Evolutionary conservation across 2,888 invertebrate species (phyloP).

Genomic region (Eilema griseolum): DNA sequence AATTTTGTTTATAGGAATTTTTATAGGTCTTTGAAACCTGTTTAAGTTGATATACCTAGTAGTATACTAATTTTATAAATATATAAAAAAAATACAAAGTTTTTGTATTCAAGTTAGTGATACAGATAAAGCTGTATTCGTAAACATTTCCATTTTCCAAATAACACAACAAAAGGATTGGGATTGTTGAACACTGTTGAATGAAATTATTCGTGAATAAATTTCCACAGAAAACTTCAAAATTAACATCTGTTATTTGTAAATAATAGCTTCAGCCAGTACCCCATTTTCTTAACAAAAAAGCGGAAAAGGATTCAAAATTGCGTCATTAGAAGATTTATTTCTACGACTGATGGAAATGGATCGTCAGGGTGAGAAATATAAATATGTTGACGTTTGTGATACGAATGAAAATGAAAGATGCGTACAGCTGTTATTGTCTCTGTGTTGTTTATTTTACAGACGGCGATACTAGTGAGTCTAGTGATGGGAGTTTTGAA

Average conservation of each 20-base stretch:
- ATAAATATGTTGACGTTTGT: not conserved
- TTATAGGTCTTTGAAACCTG: no score
- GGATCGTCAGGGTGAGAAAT: constrained; percentile 64
- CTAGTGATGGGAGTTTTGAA: constrained; percentile 27
- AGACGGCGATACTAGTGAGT: constrained; percentile 35
- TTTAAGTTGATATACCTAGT: no score
- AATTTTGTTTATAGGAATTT: no score
- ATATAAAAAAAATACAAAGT: no score
- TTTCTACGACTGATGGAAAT: constrained; percentile 66
- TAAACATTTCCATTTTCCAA: constrained; percentile 52
- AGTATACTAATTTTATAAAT: no score
- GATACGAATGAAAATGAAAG: not conserved
- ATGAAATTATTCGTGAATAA: not conserved
- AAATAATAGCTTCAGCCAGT: not conserved
- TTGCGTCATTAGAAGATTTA: constrained; percentile 56
- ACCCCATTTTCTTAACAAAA: not conserved
- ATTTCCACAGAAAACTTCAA: not conserved
- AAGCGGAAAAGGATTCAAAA: constrained; percentile 46
- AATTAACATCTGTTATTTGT: not conserved
- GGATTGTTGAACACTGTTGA: not conserved
- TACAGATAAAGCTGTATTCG: constrained; percentile 15
- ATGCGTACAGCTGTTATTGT: constrained; percentile 1
- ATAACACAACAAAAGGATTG: constrained; percentile 27
- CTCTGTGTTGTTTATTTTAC: constrained; percentile 11
- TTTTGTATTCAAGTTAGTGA: no score